A percentile compares a stretch with the other conserved stretches of the same genome.
Evolutionary conservation across 64 coral and sea anemone genomes (phyloP).

Genomic region (Dendronephthya gigantea): DNA sequence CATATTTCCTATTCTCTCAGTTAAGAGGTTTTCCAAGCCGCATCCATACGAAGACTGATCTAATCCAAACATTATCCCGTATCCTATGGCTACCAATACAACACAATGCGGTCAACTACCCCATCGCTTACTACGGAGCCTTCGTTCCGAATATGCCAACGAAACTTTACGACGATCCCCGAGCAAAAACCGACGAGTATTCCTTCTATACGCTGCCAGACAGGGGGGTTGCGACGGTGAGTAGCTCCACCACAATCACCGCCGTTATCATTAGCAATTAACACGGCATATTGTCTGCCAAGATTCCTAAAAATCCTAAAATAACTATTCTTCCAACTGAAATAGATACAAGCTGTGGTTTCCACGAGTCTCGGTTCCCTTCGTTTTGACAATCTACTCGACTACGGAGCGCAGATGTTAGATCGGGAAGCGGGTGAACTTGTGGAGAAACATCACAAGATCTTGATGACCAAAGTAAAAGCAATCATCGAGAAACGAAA

Average conservation of each 20-base stretch:
- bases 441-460: slow-evolving; percentile 39
- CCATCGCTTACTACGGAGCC: background rate
- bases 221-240: background rate
- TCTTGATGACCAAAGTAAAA: background rate
- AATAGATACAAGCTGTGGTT: slow-evolving; percentile 29
- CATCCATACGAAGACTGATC: background rate
- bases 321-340: background rate
- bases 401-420: slow-evolving; percentile 17
- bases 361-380: slow-evolving; percentile 42
- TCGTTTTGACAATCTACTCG: slow-evolving; percentile 38
- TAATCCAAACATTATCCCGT: background rate
- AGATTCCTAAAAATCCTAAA: no score
- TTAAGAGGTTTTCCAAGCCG: background rate
- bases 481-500: slow-evolving; percentile 14
- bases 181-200: background rate
- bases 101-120: slow-evolving; percentile 10
- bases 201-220: background rate
- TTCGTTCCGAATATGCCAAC: slow-evolving; percentile 17
- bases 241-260: no score
- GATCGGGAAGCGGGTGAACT: slow-evolving; percentile 16
- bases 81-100: background rate
- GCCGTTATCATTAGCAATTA: no score
- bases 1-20: no score
- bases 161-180: slow-evolving; percentile 9
- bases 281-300: no score